Base-by-base conservation (phyloP, 2,888 invertebrate species). In the Cephus rjabovi region DNA sequence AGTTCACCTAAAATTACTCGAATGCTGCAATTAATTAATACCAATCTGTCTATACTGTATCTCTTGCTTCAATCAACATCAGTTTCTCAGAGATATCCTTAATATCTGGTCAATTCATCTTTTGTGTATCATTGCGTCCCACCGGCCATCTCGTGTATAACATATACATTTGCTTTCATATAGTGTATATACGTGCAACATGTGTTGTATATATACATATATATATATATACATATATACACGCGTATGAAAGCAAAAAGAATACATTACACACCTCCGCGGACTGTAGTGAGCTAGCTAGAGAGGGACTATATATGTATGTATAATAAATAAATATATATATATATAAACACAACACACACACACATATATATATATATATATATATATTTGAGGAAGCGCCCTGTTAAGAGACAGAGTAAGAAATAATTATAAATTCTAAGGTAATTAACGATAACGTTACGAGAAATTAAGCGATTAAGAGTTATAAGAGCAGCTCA, bases 201-300 rank as follows among this genome's bases (percentile, higher is more conserved):
- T 56, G 23, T 56, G 56, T 56, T 15, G 15, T 82, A 85, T 84
- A 87, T 87, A 87, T 86, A 86, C 79, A 85, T 83, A 83, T 79
- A 83, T 76, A 82, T 9, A 34, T 77, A 83, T 77, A 83, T 79
- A 84, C 82, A 87, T 84, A 84, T 34, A 34, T 74, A 74, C 4
- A 74, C 30, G n/a, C 74, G 74, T 34, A n/a, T 34, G 37, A 34
- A 74, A 35, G 35, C 37, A 74, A 74, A 34, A 15, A 30, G 56
- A 23, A 23, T 15, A 56, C 56, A 56, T 56, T 34, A 75, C 82
- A 84, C 86, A 87, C 86, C 86, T 87, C 86, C 83, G 88, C 85
- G 87, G 86, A 88, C 87, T 84, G 87, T 90, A 89, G 89, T 86
- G 84, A 90, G 86, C 87, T 89, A 89, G 89, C 86, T 89, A 87